A percentile compares a stretch with the other conserved stretches of the same genome.
Evolutionary conservation across 2,888 invertebrate genomes (phyloP).

Genomic region (Autographa pulchrina): DNA sequence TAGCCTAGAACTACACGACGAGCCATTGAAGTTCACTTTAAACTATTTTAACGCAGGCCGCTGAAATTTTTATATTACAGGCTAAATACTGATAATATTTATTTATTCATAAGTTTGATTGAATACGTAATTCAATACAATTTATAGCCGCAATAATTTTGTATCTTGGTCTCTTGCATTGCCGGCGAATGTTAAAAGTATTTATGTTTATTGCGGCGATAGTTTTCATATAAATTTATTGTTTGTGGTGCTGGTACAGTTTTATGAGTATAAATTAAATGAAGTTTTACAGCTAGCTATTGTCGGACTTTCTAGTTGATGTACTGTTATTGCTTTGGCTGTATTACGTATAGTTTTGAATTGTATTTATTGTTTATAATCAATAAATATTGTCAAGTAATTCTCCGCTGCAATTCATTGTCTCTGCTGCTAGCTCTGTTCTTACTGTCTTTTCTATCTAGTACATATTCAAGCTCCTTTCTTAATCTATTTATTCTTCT

Average conservation of each 20-base stretch:
- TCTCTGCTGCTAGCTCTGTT: not conserved
- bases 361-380: conserved; percentile 8
- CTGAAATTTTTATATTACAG: not conserved
- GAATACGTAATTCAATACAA: conserved; percentile 36
- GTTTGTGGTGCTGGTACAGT: conserved; percentile 26
- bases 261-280: conserved; percentile 43
- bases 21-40: not conserved
- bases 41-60: not conserved
- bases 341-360: not conserved
- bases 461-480: no score
- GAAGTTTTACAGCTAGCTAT: conserved; percentile 20
- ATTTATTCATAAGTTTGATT: conserved; percentile 46
- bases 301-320: conserved; percentile 17
- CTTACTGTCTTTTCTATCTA: no score
- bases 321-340: not conserved
- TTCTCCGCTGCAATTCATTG: not conserved
- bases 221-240: conserved; percentile 43
- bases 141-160: conserved; percentile 51
- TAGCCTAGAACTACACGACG: not conserved
- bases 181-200: conserved; percentile 39
- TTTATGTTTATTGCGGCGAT: conserved; percentile 50
- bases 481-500: no score
- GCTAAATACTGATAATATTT: conserved; percentile 12
- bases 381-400: conserved; percentile 8
- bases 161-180: conserved; percentile 50